phyloP scores from a whole-genome alignment of 2,888 invertebrate species.

The Meiosimyza platycephala region DNA sequence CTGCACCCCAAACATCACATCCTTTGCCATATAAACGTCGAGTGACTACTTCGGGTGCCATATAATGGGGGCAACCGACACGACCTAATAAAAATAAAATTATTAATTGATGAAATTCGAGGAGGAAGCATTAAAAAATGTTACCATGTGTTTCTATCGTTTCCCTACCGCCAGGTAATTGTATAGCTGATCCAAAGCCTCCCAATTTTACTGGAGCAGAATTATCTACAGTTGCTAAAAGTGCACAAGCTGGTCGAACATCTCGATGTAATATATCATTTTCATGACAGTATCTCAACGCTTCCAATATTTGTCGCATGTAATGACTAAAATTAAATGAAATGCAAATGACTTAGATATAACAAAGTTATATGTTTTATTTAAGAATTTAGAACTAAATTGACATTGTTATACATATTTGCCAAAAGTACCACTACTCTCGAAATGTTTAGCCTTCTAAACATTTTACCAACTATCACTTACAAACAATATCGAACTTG shows the following conservation, averaged over 20 bases:
- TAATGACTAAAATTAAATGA: conserved; percentile 81
- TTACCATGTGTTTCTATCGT: conserved; percentile 73
- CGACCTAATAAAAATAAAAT: conserved; percentile 73
- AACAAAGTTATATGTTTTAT: not conserved
- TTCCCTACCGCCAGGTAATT: conserved; percentile 83
- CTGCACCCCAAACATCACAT: conserved; percentile 98
- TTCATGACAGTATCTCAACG: conserved; percentile 96
- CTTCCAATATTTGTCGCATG: conserved; percentile 97
- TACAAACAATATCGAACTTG: too few relatives aligned
- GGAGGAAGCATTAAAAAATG: not conserved
- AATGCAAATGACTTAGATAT: not conserved
- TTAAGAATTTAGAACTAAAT: too few relatives aligned
- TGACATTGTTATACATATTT: too few relatives aligned
- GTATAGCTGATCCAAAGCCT: conserved; percentile 96
- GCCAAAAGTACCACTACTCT: too few relatives aligned
- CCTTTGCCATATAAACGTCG: conserved; percentile 92
- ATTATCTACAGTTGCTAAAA: conserved; percentile 95
- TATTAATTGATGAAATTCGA: not conserved
- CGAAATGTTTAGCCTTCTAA: too few relatives aligned
- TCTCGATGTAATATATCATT: conserved; percentile 98
- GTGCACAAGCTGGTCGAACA: conserved; percentile 95
- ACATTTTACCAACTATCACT: too few relatives aligned
- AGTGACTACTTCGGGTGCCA: conserved; percentile 97
- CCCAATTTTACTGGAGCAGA: conserved; percentile 98
- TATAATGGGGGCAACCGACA: conserved; percentile 96